These are phyloP conservation scores for Otus sunia DNA, from an alignment of 2,113 vertebrate species.

Conservation along the genomic window DNA sequence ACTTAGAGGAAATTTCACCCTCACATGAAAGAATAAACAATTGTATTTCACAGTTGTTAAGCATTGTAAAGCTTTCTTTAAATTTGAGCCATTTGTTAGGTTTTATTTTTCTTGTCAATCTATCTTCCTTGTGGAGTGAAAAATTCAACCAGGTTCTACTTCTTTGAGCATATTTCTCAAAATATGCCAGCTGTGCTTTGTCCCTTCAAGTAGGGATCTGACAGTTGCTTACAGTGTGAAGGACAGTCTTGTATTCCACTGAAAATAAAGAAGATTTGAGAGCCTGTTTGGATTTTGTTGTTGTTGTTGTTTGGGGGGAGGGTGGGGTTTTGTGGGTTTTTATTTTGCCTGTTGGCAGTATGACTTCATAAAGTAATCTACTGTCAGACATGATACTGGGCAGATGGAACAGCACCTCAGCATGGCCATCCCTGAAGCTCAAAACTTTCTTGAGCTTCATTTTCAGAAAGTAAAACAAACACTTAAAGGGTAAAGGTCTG, in stretches of 20 bases:
- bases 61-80: not conserved
- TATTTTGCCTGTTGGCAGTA: not conserved
- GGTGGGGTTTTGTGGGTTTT: not conserved
- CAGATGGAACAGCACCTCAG: not conserved
- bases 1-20: not conserved
- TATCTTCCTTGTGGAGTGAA: not conserved
- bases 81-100: not conserved
- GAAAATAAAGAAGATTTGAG: not conserved
- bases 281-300: not conserved
- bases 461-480: not conserved
- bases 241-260: not conserved
- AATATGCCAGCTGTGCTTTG: not conserved
- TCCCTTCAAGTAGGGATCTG: not conserved
- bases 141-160: not conserved
- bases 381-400: too few relatives aligned
- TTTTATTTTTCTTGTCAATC: not conserved
- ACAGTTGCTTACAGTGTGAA: not conserved
- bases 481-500: not conserved
- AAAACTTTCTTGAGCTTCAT: not conserved
- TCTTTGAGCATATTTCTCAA: not conserved
- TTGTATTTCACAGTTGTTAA: not conserved
- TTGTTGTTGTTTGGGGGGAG: too few relatives aligned
- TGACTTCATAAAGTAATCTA: not conserved
- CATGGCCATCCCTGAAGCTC: not conserved
- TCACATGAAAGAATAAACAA: not conserved